Percentiles rank a stretch among this genome's conserved stretches.
phyloP scores from a whole-genome alignment of 2,113 vertebrate genomes.

The Alaudala cheleensis region DNA sequence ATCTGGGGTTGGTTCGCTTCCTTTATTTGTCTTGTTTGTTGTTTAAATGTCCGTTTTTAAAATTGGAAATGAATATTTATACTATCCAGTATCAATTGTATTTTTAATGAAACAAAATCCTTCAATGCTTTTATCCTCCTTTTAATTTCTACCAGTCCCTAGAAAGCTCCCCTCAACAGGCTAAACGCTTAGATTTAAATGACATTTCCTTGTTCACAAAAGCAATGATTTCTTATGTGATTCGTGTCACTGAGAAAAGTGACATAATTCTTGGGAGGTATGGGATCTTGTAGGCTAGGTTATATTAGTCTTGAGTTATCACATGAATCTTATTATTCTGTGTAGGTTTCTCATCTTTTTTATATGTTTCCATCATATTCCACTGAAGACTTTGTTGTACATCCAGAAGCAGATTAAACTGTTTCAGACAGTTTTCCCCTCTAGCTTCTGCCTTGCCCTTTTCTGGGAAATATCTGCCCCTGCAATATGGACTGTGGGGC shows the following conservation, averaged over 20 bases:
- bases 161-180: not conserved
- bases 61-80: conserved; percentile 18
- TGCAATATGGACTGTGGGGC: fast-evolving
- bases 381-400: not conserved
- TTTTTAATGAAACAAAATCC: not conserved
- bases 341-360: not conserved
- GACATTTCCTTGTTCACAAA: not conserved
- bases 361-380: not conserved
- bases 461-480: not conserved
- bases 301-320: not conserved
- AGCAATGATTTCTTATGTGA: conserved; percentile 1
- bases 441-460: not conserved
- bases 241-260: not conserved
- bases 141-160: not conserved
- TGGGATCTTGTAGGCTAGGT: not conserved
- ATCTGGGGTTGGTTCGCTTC: not conserved
- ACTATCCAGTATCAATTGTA: not conserved
- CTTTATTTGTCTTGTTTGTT: not conserved
- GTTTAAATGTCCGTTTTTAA: not conserved
- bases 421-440: not conserved
- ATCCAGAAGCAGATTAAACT: not conserved
- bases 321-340: not conserved
- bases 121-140: not conserved
- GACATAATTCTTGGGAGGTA: not conserved
- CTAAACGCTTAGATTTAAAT: not conserved